These are phyloP conservation scores for Heterocephalus glaber DNA, from an alignment of 2,113 vertebrate species.

Conservation along the genomic window DNA sequence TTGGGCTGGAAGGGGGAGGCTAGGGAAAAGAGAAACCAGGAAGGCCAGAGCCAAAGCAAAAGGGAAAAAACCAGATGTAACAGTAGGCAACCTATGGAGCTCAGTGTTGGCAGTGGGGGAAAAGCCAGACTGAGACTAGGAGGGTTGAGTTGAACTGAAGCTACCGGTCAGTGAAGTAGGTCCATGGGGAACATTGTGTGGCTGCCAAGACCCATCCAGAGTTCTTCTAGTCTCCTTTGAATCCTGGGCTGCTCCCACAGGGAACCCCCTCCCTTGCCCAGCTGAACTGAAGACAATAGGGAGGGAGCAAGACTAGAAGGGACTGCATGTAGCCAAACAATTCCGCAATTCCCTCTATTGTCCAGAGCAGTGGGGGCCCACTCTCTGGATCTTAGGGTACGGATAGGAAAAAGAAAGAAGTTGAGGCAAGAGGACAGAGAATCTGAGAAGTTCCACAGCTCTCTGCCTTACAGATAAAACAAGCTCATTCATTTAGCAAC, in stretches of 20 bases:
- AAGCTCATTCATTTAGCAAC: not conserved
- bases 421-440: not conserved
- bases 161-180: not conserved
- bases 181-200: not conserved
- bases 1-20: not conserved
- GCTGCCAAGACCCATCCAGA: not conserved
- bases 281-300: not conserved
- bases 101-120: not conserved
- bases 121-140: not conserved
- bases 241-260: not conserved
- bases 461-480: conserved; percentile 39
- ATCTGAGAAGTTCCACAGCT: not conserved
- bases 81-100: not conserved
- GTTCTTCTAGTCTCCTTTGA: not conserved
- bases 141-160: not conserved
- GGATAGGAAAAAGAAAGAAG: not conserved
- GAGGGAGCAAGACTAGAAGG: not conserved
- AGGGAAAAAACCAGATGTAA: rapidly evolving
- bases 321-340: not conserved
- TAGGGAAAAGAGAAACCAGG: conserved; percentile 66
- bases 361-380: not conserved
- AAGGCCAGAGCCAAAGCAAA: not conserved
- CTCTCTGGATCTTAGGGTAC: not conserved
- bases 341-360: not conserved
- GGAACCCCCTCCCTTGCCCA: not conserved